Evolutionary conservation across 1,140 invertebrate species (phyloP).

Genomic region (Probaryconus sp.): DNA sequence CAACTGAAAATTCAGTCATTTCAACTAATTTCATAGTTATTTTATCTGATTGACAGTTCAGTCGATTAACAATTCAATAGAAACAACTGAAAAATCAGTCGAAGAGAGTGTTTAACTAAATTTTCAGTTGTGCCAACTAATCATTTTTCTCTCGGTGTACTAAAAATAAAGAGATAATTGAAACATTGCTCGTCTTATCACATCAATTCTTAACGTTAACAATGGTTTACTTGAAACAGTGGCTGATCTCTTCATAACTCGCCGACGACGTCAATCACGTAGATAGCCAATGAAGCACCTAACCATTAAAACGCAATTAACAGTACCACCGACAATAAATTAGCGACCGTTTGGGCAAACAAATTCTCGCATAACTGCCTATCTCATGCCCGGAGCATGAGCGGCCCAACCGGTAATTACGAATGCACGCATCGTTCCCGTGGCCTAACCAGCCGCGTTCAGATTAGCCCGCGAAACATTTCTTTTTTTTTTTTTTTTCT

Average conservation of each 20-base stretch:
- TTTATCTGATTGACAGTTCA: too few relatives aligned
- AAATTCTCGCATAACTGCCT: conserved; percentile 34
- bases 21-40: too few relatives aligned
- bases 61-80: too few relatives aligned
- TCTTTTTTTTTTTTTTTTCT: conserved; percentile 11
- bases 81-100: too few relatives aligned
- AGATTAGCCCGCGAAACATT: conserved; percentile 30
- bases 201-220: too few relatives aligned
- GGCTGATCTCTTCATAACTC: conserved; percentile 28
- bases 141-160: too few relatives aligned
- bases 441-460: conserved; percentile 6
- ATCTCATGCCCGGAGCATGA: conserved; percentile 39
- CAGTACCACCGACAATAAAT: conserved; percentile 38
- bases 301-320: conserved; percentile 46
- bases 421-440: conserved; percentile 27
- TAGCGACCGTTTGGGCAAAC: conserved; percentile 47
- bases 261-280: conserved; percentile 8
- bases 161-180: too few relatives aligned
- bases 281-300: conserved; percentile 13
- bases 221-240: too few relatives aligned
- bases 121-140: too few relatives aligned
- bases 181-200: too few relatives aligned
- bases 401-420: conserved; percentile 42
- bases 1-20: too few relatives aligned
- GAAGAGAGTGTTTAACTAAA: too few relatives aligned